Evolutionary conservation across 2,888 invertebrate genomes (phyloP).

Genomic region (Bruchidius siliquastri): DNA sequence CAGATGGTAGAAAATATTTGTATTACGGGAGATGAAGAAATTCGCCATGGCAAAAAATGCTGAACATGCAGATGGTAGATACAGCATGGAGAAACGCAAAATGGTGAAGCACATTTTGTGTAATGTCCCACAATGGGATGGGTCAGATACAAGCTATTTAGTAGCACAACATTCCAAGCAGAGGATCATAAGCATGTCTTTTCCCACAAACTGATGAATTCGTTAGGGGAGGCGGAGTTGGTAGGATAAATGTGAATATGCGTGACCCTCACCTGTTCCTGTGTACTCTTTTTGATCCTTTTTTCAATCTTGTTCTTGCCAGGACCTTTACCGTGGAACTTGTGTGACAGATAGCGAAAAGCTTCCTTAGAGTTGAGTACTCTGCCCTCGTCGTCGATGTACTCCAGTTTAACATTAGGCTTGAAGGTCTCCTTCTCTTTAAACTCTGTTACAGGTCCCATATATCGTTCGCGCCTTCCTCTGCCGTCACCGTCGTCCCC

Average conservation of each 20-base stretch:
- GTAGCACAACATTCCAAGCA: no score
- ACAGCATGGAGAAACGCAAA: no score
- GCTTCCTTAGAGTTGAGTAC: slow-evolving; percentile 93
- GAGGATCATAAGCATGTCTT: no score
- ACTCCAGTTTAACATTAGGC: slow-evolving; percentile 92
- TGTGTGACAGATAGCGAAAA: slow-evolving; percentile 82
- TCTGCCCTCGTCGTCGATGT: slow-evolving; percentile 94
- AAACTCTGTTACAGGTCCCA: slow-evolving; percentile 86
- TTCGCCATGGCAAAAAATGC: no score
- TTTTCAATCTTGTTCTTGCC: slow-evolving; percentile 99
- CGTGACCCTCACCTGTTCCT: slow-evolving; percentile 67
- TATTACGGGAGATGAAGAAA: no score
- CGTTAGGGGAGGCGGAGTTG: no score
- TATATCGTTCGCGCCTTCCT: slow-evolving; percentile 67
- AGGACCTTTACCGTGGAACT: slow-evolving; percentile 98
- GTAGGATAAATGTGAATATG: not conserved
- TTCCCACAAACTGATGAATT: no score
- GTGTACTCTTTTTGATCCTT: slow-evolving; percentile 87
- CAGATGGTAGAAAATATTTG: no score
- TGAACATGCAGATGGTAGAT: no score
- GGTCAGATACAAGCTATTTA: no score
- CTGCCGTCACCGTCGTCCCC: slow-evolving; percentile 69
- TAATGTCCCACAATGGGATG: no score
- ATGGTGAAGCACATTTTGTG: no score
- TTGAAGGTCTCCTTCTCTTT: slow-evolving; percentile 86